Evolutionary conservation across 2,797 vertebrate genomes (phyloP).

Genomic region (Sparidentex hasta): DNA sequence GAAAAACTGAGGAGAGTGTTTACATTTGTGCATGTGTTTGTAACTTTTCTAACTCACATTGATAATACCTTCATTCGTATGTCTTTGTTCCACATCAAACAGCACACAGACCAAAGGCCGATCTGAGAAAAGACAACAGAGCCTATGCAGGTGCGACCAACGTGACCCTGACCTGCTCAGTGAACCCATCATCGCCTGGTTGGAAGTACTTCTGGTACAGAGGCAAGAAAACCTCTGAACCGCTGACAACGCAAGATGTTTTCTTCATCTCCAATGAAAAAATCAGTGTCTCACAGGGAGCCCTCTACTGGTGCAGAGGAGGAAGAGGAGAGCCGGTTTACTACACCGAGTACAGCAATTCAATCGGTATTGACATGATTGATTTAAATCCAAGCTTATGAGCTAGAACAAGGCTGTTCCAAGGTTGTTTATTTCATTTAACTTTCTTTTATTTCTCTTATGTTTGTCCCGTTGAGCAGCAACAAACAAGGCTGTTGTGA

Average conservation of each 20-base stretch:
- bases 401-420: not conserved
- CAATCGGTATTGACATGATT: not conserved
- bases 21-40: not conserved
- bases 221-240: conserved; percentile 1
- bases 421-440: not conserved
- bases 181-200: not conserved
- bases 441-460: not conserved
- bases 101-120: not conserved
- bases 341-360: conserved; percentile 27
- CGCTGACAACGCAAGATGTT: not conserved
- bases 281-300: conserved; percentile 19
- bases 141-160: accelerated
- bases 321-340: conserved; percentile 30
- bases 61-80: not conserved
- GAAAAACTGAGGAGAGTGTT: too few relatives aligned
- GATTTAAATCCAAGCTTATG: too few relatives aligned
- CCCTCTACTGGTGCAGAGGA: conserved; percentile 47
- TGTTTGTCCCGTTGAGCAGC: not conserved
- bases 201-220: conserved; percentile 45
- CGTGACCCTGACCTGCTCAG: conserved; percentile 44
- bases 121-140: not conserved
- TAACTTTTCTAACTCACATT: too few relatives aligned
- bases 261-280: accelerated
- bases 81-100: not conserved
- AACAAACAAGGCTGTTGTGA: conserved; percentile 22